Conservation (phyloP, 1,140 invertebrate genomes). For the Drosophila funebris region DNA sequence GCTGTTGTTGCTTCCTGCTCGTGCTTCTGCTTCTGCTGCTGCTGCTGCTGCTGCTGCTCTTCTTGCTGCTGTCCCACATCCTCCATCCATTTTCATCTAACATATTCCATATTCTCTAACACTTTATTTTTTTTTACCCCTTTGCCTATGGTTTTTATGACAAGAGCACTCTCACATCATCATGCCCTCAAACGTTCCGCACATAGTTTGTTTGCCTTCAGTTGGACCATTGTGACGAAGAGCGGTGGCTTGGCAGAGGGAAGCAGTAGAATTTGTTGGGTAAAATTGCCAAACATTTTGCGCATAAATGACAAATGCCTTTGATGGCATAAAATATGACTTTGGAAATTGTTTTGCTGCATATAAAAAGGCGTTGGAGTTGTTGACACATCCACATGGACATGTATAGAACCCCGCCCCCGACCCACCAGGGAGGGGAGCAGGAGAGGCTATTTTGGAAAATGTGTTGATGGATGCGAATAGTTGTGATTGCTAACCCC, state of each 20-base stretch:
- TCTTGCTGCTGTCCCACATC: constrained; percentile 13
- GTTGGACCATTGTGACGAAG: not conserved
- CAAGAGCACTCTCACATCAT: constrained; percentile 30
- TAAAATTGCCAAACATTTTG: constrained; percentile 79
- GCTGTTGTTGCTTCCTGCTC: constrained; percentile 50
- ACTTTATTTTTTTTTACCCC: constrained; percentile 38
- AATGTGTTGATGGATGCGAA: constrained; percentile 22
- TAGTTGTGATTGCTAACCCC: constrained; percentile 35
- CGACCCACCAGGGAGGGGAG: not conserved
- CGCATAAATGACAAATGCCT: constrained; percentile 81
- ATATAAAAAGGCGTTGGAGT: constrained; percentile 67
- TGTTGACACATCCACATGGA: constrained; percentile 12
- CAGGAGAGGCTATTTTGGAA: not conserved
- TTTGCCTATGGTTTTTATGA: constrained; percentile 42
- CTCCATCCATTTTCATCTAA: constrained; percentile 9
- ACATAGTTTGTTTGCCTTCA: constrained; percentile 44
- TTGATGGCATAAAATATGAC: constrained; percentile 82
- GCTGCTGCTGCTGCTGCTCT: constrained; percentile 25
- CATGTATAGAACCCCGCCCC: no score
- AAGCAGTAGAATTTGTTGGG: constrained; percentile 26
- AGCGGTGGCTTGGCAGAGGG: not conserved
- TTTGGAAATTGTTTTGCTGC: constrained; percentile 80
- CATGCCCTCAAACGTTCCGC: constrained; percentile 37
- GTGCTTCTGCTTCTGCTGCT: constrained; percentile 21
- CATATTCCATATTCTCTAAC: constrained; percentile 25